Evolutionary conservation across 2,888 invertebrate genomes (phyloP).

Genomic region (Cistogaster globosa): DNA sequence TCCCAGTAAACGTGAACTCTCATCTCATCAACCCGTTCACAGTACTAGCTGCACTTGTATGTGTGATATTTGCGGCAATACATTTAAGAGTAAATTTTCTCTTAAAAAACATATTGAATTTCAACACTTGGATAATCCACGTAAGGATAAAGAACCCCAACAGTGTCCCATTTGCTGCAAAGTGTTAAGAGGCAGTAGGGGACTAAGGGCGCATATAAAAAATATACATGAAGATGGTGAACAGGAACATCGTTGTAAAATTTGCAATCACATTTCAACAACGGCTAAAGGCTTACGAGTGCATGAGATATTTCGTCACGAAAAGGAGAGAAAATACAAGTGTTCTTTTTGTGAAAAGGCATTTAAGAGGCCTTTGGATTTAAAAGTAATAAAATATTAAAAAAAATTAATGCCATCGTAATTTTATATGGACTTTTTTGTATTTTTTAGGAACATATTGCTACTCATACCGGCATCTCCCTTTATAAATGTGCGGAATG

Average conservation of each 20-base stretch:
- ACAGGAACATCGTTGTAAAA: conserved; percentile 78
- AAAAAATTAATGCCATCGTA: background rate
- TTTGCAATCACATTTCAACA: conserved; percentile 79
- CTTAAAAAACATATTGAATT: conserved; percentile 79
- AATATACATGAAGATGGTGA: conserved; percentile 77
- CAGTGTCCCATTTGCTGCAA: conserved; percentile 80
- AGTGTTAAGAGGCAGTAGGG: conserved; percentile 78
- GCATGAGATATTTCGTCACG: conserved; percentile 80
- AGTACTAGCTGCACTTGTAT: conserved; percentile 77
- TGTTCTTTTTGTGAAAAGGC: conserved; percentile 81
- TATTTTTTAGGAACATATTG: conserved; percentile 66
- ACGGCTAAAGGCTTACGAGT: conserved; percentile 79
- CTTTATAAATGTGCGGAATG: conserved; percentile 68
- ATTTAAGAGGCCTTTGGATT: conserved; percentile 79
- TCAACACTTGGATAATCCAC: conserved; percentile 77
- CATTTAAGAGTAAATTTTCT: conserved; percentile 76
- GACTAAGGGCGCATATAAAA: conserved; percentile 79
- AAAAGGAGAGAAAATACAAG: conserved; percentile 78
- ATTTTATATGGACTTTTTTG: background rate
- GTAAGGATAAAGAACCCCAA: conserved; percentile 77
- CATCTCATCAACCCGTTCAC: conserved; percentile 70
- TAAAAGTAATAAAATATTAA: conserved; percentile 74
- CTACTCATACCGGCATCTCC: conserved; percentile 64
- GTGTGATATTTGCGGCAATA: conserved; percentile 79
- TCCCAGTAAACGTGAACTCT: conserved; percentile 62